A percentile compares a stretch with the other conserved stretches of the same genome.
These are phyloP conservation scores for Heteractis magnifica DNA, from an alignment of 92 coral and sea anemone species.

Conservation along the genomic window DNA sequence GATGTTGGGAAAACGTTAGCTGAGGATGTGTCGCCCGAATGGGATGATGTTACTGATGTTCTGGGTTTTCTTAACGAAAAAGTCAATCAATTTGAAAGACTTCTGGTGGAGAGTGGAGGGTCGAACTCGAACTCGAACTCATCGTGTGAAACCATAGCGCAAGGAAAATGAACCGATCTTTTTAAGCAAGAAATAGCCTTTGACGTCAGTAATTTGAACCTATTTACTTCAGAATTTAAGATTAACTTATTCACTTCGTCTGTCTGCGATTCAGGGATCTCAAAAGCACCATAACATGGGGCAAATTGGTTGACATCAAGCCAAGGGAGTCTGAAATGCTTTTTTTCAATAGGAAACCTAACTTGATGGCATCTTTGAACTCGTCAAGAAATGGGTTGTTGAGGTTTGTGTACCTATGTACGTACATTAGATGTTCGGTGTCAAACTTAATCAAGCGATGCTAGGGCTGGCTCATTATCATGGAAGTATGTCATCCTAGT, in stretches of 20 bases:
- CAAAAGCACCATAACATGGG: neutral
- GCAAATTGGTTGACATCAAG: neutral
- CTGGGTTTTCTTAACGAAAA: conserved; percentile 85
- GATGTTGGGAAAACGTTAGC: conserved; percentile 42
- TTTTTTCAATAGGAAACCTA: neutral
- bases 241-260: neutral
- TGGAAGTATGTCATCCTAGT: neutral
- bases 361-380: conserved; percentile 1
- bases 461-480: neutral
- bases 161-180: conserved; percentile 24
- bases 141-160: conserved; percentile 71
- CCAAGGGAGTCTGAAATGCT: neutral
- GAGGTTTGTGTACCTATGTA: neutral
- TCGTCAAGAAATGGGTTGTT: neutral
- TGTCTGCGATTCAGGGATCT: neutral
- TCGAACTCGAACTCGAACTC: conserved; percentile 73
- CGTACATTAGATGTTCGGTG: neutral
- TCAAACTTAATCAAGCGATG: conserved; percentile 1
- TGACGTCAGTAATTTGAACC: neutral
- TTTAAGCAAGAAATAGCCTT: neutral
- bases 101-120: conserved; percentile 78
- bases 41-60: conserved; percentile 94
- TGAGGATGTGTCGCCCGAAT: conserved; percentile 47
- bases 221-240: conserved; percentile 3
- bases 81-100: conserved; percentile 86